Evolutionary conservation across 2,888 invertebrate genomes (phyloP), one percentile per base, ranked within the genome.

Genomic region (Habrosyne pyritoides): DNA sequence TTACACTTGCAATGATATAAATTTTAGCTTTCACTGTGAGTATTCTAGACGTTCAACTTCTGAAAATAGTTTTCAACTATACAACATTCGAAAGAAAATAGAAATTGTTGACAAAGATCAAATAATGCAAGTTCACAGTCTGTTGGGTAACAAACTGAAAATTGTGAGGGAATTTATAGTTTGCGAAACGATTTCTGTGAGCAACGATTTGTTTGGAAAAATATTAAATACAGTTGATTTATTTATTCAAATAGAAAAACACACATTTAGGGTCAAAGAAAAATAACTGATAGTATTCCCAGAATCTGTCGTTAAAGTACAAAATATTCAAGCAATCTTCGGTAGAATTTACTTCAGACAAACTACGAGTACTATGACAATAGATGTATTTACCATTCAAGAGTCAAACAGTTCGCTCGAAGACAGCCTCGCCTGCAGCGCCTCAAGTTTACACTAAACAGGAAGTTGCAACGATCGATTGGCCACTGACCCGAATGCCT

Each of bases 1-100:
- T 82, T 81, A 74, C 72, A 75, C 79, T 81, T 84, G 85, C 84
- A 85, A 82, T 79, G 77, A 79, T 81, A 88, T 86, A 88, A 81
- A 87, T 89, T 87, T 84, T 66, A 83, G 73, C 76, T 76, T 77
- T 79, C 73, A 75, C 67, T 63, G 63, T 61, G 57, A 55, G 59
- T 64, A 60, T 63, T 60, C 64, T 57, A 56, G 57, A 61, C 61
- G 61, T 59, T 59, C 58, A 53, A 60, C 63, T 62, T 65, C 61
- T 56, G 64, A 68, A 69, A 77, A 67, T 69, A 69, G 61, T 69
- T 70, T 66, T 53, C 28, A 50, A 50, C 50, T 26, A 30, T 5
- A 4, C 51, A 53, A 53, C 56, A 61, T 62, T 62, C 52, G 28
- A 50, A 10, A 30, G 50, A 50, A 50, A 53, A 54, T 53, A 55